phyloP scores from a whole-genome alignment of 2,113 vertebrate genomes.

The Mastomys natalensis region DNA sequence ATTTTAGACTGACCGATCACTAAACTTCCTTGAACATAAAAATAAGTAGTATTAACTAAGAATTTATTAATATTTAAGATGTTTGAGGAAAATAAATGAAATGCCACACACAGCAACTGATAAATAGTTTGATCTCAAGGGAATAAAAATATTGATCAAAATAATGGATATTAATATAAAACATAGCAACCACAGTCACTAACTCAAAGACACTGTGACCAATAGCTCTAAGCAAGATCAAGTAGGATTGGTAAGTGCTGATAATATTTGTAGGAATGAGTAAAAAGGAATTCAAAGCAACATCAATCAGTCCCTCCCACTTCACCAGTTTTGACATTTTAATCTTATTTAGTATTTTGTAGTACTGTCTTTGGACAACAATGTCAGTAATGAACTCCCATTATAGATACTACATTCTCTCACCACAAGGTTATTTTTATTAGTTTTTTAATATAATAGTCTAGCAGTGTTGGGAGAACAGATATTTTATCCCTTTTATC shows the following conservation, averaged over 20 bases:
- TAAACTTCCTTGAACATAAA: not conserved
- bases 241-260: not conserved
- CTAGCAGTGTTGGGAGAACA: not conserved
- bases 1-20: not conserved
- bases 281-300: not conserved
- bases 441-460: not conserved
- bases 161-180: not conserved
- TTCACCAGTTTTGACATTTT: not conserved
- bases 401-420: not conserved
- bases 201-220: not conserved
- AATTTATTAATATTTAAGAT: not conserved
- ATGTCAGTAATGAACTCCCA: not conserved
- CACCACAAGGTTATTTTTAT: not conserved
- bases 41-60: not conserved
- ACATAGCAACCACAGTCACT: not conserved
- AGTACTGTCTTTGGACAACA: not conserved
- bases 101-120: not conserved
- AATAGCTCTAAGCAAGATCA: not conserved
- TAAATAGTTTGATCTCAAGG: not conserved
- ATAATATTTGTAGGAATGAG: not conserved
- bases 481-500: not conserved
- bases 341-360: not conserved
- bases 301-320: not conserved
- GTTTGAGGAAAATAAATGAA: not conserved
- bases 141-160: slow-evolving; percentile 4